phyloP scores from a whole-genome alignment of 1,140 invertebrate species.

The Asobara japonica region DNA sequence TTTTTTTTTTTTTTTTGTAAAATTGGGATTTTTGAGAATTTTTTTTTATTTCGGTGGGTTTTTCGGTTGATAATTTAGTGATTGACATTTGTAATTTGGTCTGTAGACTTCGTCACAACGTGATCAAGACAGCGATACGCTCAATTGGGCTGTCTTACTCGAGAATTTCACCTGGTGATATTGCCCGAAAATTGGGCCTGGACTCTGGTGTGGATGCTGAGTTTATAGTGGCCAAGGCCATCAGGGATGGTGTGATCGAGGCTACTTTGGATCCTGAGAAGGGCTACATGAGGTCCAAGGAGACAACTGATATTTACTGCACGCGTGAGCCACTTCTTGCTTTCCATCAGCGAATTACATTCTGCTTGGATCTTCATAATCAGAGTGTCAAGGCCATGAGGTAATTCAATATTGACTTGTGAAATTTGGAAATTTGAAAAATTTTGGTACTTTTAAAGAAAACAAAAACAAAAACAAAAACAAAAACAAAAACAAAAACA shows the following conservation, averaged over 20 bases:
- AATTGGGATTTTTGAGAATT: too few relatives aligned
- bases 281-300: conserved; percentile 97
- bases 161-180: conserved; percentile 93
- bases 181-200: conserved; percentile 91
- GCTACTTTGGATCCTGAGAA: conserved; percentile 95
- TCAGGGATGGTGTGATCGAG: conserved; percentile 98
- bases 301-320: conserved; percentile 96
- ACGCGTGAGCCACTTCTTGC: conserved; percentile 96
- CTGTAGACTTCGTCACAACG: conserved; percentile 96
- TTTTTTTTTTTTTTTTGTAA: too few relatives aligned
- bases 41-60: too few relatives aligned
- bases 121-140: conserved; percentile 98
- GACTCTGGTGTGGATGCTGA: conserved; percentile 98
- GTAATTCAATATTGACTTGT: too few relatives aligned
- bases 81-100: too few relatives aligned
- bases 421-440: too few relatives aligned
- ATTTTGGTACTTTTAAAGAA: too few relatives aligned
- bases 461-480: too few relatives aligned
- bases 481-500: too few relatives aligned
- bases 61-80: too few relatives aligned
- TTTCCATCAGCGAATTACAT: conserved; percentile 97
- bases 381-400: conserved; percentile 99
- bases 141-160: conserved; percentile 98
- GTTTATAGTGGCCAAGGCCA: conserved; percentile 99
- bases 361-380: conserved; percentile 98